Conservation (phyloP, 2,797 vertebrate genomes). For the Hyperoplus immaculatus region DNA sequence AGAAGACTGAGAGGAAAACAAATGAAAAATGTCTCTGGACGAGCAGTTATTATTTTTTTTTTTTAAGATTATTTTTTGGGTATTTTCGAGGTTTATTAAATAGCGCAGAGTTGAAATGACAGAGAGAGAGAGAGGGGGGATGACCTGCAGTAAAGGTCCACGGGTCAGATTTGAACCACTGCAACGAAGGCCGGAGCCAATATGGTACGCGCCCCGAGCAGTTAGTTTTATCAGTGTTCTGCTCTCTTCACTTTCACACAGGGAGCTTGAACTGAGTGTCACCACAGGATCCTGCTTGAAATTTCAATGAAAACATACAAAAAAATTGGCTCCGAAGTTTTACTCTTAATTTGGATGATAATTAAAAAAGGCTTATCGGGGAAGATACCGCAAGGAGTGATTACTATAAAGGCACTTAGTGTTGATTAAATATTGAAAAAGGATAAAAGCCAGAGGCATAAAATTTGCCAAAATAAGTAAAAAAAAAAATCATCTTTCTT, state of each 20-base stretch:
- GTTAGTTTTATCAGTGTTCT: background rate
- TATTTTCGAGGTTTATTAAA: too few species aligned
- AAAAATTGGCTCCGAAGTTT: background rate
- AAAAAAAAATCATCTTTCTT: background rate
- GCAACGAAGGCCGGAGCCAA: too few species aligned
- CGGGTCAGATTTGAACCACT: too few species aligned
- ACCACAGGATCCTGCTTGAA: background rate
- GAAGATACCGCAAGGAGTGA: background rate
- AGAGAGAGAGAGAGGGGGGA: too few species aligned
- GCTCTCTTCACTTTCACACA: background rate
- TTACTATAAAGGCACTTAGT: background rate
- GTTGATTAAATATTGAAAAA: slow-evolving; percentile 13
- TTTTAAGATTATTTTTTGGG: too few species aligned
- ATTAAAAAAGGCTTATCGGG: background rate
- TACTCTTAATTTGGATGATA: background rate
- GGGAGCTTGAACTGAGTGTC: background rate
- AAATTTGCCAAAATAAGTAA: background rate
- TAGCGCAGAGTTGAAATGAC: too few species aligned
- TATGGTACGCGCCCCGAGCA: too few species aligned
- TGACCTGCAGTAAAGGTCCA: too few species aligned
- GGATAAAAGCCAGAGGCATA: slow-evolving; percentile 1
- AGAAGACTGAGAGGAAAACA: slow-evolving; percentile 15
- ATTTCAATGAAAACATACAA: background rate
- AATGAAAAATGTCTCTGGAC: slow-evolving; percentile 33
- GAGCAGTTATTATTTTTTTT: background rate